Percentiles rank a stretch among this genome's conserved stretches.
Evolutionary conservation across 2,888 invertebrate genomes (phyloP).

Genomic region (Homarus gammarus): DNA sequence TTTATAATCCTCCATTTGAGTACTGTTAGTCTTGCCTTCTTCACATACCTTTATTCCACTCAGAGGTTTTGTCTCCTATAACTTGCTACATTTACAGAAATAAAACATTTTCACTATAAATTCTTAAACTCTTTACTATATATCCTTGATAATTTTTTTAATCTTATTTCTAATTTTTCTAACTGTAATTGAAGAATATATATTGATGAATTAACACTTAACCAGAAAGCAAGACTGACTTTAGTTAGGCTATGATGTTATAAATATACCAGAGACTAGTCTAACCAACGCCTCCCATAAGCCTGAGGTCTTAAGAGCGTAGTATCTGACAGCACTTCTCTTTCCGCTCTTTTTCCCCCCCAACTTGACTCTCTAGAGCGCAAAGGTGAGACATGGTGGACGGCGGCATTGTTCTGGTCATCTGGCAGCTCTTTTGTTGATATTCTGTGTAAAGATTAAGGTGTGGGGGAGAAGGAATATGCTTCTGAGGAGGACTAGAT

Average conservation of each 20-base stretch:
- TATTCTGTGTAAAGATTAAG: background rate
- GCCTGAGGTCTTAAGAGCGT: slow-evolving; percentile 43
- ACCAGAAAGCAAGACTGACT: slow-evolving; percentile 46
- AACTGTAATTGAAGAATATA: too few relatives aligned
- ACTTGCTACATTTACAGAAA: too few relatives aligned
- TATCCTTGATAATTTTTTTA: too few relatives aligned
- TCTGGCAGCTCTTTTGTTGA: background rate
- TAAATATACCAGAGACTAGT: slow-evolving; percentile 33
- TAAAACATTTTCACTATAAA: too few relatives aligned
- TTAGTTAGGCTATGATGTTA: slow-evolving; percentile 46
- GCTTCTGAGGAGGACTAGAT: too few relatives aligned
- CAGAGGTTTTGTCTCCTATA: too few relatives aligned
- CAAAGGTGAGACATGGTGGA: slow-evolving; percentile 61
- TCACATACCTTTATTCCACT: background rate
- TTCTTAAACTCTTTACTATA: too few relatives aligned
- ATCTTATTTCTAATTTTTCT: too few relatives aligned
- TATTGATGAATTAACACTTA: background rate
- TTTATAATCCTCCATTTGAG: background rate
- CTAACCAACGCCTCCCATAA: slow-evolving; percentile 51
- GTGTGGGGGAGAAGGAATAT: too few relatives aligned
- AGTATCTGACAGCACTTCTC: slow-evolving; percentile 71
- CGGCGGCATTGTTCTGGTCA: slow-evolving; percentile 3
- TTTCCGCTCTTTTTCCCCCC: slow-evolving; percentile 48
- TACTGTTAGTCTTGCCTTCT: slow-evolving; percentile 34
- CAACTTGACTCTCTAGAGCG: slow-evolving; percentile 61